Conservation (phyloP, 2,113 vertebrate genomes). For the Corythaeola cristata region DNA sequence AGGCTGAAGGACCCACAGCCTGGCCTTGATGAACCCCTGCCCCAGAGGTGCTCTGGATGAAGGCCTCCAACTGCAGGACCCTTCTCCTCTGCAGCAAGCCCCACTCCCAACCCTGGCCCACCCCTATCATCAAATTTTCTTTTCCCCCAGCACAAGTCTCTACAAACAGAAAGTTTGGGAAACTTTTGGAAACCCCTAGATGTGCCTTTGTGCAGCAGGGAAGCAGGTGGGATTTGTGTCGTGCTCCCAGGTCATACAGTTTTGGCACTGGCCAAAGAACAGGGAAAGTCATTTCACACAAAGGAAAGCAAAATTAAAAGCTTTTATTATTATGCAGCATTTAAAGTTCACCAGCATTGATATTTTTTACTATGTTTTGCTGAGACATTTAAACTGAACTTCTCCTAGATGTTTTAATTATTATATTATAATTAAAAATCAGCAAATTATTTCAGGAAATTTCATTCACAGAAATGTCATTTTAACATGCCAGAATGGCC, state of each 20-base stretch:
- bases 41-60: background rate
- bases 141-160: background rate
- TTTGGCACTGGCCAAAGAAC: background rate
- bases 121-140: background rate
- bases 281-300: background rate
- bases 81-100: accelerated
- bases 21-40: background rate
- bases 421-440: background rate
- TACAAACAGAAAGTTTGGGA: background rate
- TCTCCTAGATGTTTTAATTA: background rate
- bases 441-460: background rate
- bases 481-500: background rate
- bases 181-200: background rate
- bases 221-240: background rate
- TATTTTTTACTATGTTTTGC: background rate
- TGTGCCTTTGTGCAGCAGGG: background rate
- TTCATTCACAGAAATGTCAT: background rate
- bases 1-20: background rate
- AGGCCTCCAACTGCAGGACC: background rate
- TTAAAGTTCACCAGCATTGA: background rate
- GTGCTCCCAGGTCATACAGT: background rate
- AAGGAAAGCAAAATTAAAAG: background rate
- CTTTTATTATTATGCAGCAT: background rate
- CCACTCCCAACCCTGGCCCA: background rate
- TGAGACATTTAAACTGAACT: background rate